Evolutionary conservation across 2,113 vertebrate species (phyloP), one percentile per base, ranked within the genome.

Genomic region (Ibidorhyncha struthersii): DNA sequence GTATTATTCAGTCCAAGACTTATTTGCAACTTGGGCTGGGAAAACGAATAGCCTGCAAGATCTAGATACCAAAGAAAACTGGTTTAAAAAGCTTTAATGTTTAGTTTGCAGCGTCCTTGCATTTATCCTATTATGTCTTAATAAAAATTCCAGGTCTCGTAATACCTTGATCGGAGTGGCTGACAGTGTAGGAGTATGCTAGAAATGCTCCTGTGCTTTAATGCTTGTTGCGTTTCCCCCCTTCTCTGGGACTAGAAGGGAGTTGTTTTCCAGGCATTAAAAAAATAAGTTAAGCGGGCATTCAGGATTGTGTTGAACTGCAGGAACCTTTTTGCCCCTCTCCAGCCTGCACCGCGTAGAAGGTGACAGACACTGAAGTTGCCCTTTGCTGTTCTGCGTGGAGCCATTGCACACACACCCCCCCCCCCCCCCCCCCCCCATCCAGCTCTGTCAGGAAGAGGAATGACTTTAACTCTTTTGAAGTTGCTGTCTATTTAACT

Each of bases 11-110:
- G 72, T 56, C 58, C 61, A 65, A 82, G 43, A 87, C 62, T 58
- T 78, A 77, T 72, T 88, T 91, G 71, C 55, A 87, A 7, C 65
- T 83, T 73, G 91, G 89, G 41, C 80, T 96, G 73, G 78, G 90
- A 65, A 95, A 95, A 61, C 25, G 15, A 55, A 56, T 63, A 94
- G 76, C 36, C 76, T 92, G 81, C 41, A 90, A 93, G 79, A 96
- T 80, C 69, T 94, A 96, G 71, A 97, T 97, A 97, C 97, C 97
- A 98, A 98, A 98, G 97, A 98, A 95, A 76, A 93, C 85, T 82
- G 95, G 89, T 97, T 96, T 77, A 2, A 79, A 96, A 97, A 98
- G 97, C 97, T 97, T 98, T 98, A 97, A 96, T 80, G 14, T 93
- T 95, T 73, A 84, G 69, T 96, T 94, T 77, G 94, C 88, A 63